Evolutionary conservation across 2,888 invertebrate genomes (phyloP).

Genomic region (Drosophila koepferae): DNA sequence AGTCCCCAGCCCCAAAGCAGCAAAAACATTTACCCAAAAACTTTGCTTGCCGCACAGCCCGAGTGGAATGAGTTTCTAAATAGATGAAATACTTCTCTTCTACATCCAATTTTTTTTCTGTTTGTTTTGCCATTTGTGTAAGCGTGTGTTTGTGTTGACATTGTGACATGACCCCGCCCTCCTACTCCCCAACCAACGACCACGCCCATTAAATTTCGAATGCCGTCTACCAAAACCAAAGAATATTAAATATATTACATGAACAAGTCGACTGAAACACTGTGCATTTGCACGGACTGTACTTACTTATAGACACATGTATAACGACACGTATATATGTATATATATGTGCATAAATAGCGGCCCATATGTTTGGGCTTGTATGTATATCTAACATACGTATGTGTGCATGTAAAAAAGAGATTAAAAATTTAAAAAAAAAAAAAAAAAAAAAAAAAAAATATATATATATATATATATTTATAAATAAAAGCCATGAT

Average conservation of each 20-base stretch:
- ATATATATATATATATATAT: no score
- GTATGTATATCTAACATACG: slow-evolving; percentile 7
- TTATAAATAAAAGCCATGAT: background rate
- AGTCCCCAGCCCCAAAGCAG: slow-evolving; percentile 9
- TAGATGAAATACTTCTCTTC: slow-evolving; percentile 37
- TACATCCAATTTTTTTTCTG: background rate
- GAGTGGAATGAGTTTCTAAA: slow-evolving; percentile 30
- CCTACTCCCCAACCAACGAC: background rate
- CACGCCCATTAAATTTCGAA: slow-evolving; percentile 39
- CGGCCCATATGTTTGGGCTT: slow-evolving; percentile 17
- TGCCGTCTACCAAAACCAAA: slow-evolving; percentile 58
- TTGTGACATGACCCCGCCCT: slow-evolving; percentile 27
- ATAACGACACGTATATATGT: no score
- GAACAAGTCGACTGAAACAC: slow-evolving; percentile 69
- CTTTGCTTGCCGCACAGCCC: slow-evolving; percentile 52
- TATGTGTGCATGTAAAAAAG: slow-evolving; percentile 11
- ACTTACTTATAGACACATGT: slow-evolving; percentile 38
- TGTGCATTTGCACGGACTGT: slow-evolving; percentile 58
- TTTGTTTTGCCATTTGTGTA: slow-evolving; percentile 13
- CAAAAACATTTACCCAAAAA: slow-evolving; percentile 28
- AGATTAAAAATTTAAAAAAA: slow-evolving; percentile 15
- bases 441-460: slow-evolving; percentile 11
- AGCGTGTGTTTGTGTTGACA: slow-evolving; percentile 45
- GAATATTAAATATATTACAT: slow-evolving; percentile 48
- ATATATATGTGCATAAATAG: slow-evolving; percentile 25